phyloP scores from a whole-genome alignment of 1,140 invertebrate genomes.

The Cyphomyrmex costatus region DNA sequence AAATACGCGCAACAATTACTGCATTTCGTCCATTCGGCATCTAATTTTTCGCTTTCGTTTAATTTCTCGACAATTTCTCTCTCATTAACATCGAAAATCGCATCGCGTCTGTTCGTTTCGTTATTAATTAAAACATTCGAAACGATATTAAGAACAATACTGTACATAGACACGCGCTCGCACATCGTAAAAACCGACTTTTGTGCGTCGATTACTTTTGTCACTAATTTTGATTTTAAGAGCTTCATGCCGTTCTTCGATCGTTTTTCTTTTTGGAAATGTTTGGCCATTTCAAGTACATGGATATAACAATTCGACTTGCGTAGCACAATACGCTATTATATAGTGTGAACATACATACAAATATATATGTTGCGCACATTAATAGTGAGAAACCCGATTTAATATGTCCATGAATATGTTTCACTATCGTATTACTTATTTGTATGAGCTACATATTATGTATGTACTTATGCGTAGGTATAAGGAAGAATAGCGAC shows the following conservation, averaged over 20 bases:
- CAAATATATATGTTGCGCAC: background rate
- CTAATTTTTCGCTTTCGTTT: slow-evolving; percentile 3
- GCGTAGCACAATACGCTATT: background rate
- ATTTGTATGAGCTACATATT: background rate
- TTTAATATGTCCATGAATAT: background rate
- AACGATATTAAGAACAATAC: background rate
- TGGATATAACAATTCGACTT: background rate
- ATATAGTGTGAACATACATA: background rate
- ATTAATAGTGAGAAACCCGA: background rate
- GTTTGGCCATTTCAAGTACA: background rate
- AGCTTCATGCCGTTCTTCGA: slow-evolving; percentile 20
- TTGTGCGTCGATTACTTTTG: background rate
- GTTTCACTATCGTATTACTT: background rate
- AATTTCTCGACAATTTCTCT: slow-evolving; percentile 4
- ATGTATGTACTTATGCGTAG: background rate
- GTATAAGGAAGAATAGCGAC: background rate
- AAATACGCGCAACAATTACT: slow-evolving; percentile 53
- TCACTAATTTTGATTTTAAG: slow-evolving; percentile 50
- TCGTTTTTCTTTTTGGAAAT: background rate
- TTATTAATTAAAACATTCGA: slow-evolving; percentile 13
- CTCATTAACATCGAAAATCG: background rate
- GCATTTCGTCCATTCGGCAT: slow-evolving; percentile 1
- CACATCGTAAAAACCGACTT: slow-evolving; percentile 5
- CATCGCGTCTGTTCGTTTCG: background rate
- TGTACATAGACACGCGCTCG: background rate